phyloP scores from a whole-genome alignment of 2,888 invertebrate genomes.

The Liposcelis brunnea region DNA sequence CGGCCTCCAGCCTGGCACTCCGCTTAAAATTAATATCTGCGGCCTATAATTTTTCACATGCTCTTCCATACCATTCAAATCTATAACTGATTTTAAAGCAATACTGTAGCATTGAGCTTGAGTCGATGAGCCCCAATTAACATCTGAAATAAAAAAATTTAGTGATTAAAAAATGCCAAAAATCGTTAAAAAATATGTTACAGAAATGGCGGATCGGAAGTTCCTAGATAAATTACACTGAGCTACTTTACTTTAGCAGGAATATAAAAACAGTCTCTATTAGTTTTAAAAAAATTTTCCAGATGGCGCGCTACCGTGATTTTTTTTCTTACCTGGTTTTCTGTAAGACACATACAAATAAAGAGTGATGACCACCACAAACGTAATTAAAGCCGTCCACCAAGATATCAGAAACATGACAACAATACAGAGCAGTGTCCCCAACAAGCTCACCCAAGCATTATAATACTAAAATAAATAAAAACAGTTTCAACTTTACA shows the following conservation, averaged over 20 bases:
- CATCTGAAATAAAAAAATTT: constrained; percentile 24
- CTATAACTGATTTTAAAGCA: constrained; percentile 35
- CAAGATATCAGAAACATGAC: constrained; percentile 94
- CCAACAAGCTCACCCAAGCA: constrained; percentile 71
- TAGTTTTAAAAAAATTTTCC: too few relatives aligned
- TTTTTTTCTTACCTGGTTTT: constrained; percentile 53
- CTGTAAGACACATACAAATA: constrained; percentile 89
- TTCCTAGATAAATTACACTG: too few relatives aligned
- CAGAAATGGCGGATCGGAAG: too few relatives aligned
- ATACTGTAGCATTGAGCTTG: constrained; percentile 41
- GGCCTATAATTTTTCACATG: constrained; percentile 98
- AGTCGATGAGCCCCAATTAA: constrained; percentile 45
- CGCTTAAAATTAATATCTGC: constrained; percentile 72
- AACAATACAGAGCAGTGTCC: constrained; percentile 64
- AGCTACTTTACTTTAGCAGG: not conserved
- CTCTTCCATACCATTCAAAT: constrained; percentile 67
- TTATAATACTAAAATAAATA: constrained; percentile 62
- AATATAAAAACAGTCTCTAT: not conserved
- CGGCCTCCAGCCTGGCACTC: constrained; percentile 67
- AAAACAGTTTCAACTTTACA: constrained; percentile 17
- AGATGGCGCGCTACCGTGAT: too few relatives aligned
- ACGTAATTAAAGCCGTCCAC: constrained; percentile 81
- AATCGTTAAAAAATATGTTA: not conserved
- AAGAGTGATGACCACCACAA: constrained; percentile 69
- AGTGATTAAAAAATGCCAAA: not conserved